Evolutionary conservation across 37 sponge, comb jelly and placozoan genomes (phyloP), one percentile per base, ranked within the genome.

Genomic region (Diacarnus erythraeanus): DNA sequence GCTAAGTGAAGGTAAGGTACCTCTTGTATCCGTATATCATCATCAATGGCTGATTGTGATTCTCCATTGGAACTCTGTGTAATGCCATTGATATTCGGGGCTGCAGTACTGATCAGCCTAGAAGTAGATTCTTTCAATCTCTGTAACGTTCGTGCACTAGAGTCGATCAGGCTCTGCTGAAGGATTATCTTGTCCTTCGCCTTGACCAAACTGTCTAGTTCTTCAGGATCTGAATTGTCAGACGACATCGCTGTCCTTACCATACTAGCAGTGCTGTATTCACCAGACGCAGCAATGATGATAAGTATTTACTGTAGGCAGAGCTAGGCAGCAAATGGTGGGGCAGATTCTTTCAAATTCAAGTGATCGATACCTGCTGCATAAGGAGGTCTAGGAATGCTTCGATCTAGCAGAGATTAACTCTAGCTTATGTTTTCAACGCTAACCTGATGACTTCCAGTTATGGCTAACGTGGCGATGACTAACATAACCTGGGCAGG

Each of bases 151-250:
- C 79, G 33, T 0, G 74, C 74, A 36, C 75, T 39, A 21, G 83
- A 64, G 36, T 89, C 80, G 57, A 83, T 72, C 65, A 89, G 36
- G 1, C 76, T 33, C 36, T 89, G 84, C 80, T 83, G 75, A 21
- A 83, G 35, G n/a, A 65, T 78, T 26, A 89, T 43, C 54, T 77
- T 85, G 25, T 77, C 85, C 58, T 72, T 89, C 60, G 59, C 69
- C 0, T 15, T 34, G 1, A 78, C 38, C 58, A 72, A 67, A 54
- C 38, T 22, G 42, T 61, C 54, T 25, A 40, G 23, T 17, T 66
- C 59, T 61, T 71, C 72, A 38, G 39, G 31, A 38, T 78, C 69
- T 63, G 72, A 77, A 31, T 78, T 43, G n/a, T 78, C 78, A 6
- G 78, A 58, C 43, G 85, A 77, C 85, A 85, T 77, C 35, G 23